Evolutionary conservation across 64 coral and sea anemone species (phyloP).

Genomic region (Pachyseris speciosa): DNA sequence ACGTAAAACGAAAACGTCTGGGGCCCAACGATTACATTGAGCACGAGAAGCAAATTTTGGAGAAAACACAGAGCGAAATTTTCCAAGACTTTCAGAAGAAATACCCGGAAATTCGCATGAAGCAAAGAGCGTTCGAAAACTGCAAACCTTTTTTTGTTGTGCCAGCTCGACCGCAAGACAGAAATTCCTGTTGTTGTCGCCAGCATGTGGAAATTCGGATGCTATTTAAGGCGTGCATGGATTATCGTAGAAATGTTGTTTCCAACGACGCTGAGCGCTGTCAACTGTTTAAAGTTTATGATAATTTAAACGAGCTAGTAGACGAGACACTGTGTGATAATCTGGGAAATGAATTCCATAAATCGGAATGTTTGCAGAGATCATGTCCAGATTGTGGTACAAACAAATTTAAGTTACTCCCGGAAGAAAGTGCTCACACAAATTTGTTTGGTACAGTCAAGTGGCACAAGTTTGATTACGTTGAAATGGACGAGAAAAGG

Average conservation of each 20-base stretch:
- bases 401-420: neutral
- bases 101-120: neutral
- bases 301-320: slow-evolving; percentile 8
- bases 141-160: too few relatives aligned
- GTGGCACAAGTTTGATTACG: neutral
- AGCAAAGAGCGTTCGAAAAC: too few relatives aligned
- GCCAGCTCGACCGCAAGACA: neutral
- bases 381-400: slow-evolving; percentile 9
- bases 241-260: neutral
- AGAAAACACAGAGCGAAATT: slow-evolving; percentile 25
- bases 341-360: neutral
- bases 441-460: neutral
- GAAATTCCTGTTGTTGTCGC: neutral
- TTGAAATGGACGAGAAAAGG: neutral
- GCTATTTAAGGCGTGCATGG: neutral
- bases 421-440: neutral
- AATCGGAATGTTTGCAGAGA: neutral
- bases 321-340: neutral
- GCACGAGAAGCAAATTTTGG: slow-evolving; percentile 13
- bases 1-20: neutral
- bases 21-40: neutral
- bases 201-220: neutral
- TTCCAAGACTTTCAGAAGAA: slow-evolving; percentile 8
- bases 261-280: too few relatives aligned
- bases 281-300: neutral